A percentile compares a stretch with the other conserved stretches of the same genome.
Conservation (phyloP, 2,797 vertebrate genomes). For the Graptemys geographica region DNA sequence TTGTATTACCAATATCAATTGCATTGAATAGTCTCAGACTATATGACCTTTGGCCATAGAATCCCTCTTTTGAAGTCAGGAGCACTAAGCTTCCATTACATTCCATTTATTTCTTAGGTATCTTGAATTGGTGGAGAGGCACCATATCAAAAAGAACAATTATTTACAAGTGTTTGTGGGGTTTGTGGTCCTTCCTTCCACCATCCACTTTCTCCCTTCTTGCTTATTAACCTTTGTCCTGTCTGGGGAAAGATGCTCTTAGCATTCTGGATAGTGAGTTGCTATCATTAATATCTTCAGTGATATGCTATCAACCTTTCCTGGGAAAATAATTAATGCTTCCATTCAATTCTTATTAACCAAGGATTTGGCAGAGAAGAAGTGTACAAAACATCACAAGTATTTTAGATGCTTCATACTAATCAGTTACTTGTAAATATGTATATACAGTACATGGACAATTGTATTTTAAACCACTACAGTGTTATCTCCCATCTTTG, state of each 20-base stretch:
- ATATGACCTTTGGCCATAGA: rapidly evolving
- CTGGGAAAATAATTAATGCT: neutral
- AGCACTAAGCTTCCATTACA: neutral
- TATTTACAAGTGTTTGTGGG: neutral
- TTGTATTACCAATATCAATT: neutral
- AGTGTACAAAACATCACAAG: neutral
- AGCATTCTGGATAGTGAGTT: rapidly evolving
- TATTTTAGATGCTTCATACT: neutral
- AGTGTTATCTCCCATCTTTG: neutral
- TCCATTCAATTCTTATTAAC: neutral
- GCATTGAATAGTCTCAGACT: neutral
- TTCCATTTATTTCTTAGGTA: neutral
- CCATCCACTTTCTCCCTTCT: neutral
- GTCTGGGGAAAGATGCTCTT: neutral
- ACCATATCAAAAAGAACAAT: neutral
- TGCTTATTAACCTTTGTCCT: neutral
- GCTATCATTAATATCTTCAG: neutral
- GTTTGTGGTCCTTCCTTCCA: neutral
- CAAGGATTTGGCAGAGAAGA: neutral
- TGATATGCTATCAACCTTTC: neutral
- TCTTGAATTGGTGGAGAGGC: neutral
- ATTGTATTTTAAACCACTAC: neutral
- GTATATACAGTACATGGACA: neutral
- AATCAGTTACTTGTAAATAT: neutral
- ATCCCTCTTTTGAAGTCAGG: neutral